Evolutionary conservation across 2,888 invertebrate genomes (phyloP), one percentile per base, ranked within the genome.

Genomic region (Machimus atricapillus): DNA sequence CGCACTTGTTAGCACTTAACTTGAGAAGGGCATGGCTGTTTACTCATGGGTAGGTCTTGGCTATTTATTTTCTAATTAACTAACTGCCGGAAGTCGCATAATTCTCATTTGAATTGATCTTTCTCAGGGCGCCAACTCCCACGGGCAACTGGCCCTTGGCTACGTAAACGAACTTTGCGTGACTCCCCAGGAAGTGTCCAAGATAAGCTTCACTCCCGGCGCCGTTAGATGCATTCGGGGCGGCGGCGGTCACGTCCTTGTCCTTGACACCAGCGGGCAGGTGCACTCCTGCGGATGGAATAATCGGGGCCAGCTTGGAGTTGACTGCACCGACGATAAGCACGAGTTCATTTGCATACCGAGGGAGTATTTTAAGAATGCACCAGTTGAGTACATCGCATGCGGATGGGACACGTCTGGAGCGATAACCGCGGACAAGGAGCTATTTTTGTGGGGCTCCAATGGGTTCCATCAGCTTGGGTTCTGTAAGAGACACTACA

Each of bases 351-450:
- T 92, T 31, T 91, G 92, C 89, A 93, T 94, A 83, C 92, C 94
- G 82, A 93, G 91, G 40, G 91, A 93, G 23, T 93, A 91, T 87
- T 95, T 96, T 90, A 93, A 94, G 91, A 94, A 95, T 90, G 94
- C 95, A 86, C 95, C 95, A 87, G 94, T 96, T 88, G 93, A 93
- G 85, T 94, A 94, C 89, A 93, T 97, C 87, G 94, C 95, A 52
- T 96, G 96, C 89, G 97, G 97, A n/a, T 97, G 97, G 97, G 96
- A 97, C 90, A 95, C 95, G 89, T 96, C 96, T 87, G 95, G 96
- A 89, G 97, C 95, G 73, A 93, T 97, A 27, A 95, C 96, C 34
- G 94, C 94, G 90, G 94, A 95, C 88, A 94, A 95, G 79, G 94
- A 94, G 86, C 91, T 97, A 1, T 96, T 95, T 92, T 95, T 96